Percentiles rank a stretch among this genome's conserved stretches.
Conservation (phyloP, 2,113 vertebrate species). For the Gallinago undulata region DNA sequence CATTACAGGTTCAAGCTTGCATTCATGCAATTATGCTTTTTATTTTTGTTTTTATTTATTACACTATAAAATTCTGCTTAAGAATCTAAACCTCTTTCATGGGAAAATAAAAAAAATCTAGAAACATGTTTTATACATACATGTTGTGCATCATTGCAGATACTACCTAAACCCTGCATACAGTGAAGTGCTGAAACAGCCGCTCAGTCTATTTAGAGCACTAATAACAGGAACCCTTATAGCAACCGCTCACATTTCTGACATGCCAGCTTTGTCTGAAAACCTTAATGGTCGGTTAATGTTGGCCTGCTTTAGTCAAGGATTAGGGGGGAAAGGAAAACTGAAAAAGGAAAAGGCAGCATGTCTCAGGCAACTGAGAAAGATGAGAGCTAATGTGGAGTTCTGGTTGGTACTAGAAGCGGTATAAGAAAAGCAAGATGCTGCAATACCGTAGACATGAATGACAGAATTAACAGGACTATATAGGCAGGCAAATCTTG, state of each 20-base stretch:
- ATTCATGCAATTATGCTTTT: neutral
- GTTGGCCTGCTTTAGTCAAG: neutral
- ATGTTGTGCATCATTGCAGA: neutral
- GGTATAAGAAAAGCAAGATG: neutral
- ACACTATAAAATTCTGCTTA: neutral
- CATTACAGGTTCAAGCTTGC: neutral
- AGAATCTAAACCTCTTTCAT: neutral
- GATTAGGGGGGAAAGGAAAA: neutral
- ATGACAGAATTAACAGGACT: neutral
- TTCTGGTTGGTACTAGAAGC: neutral
- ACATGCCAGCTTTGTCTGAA: neutral
- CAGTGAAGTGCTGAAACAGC: neutral
- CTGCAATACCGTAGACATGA: neutral
- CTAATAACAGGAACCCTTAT: neutral
- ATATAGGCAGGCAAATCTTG: neutral
- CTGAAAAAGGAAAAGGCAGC: neutral
- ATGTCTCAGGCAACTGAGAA: neutral
- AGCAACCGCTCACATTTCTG: neutral
- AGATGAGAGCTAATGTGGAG: neutral
- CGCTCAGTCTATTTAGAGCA: neutral
- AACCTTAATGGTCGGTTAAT: neutral
- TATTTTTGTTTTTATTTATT: neutral
- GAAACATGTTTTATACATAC: neutral
- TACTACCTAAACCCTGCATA: neutral
- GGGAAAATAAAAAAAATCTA: neutral